Base-by-base conservation (phyloP, 2,797 vertebrate species). In the Pangasius mekongensis region DNA sequence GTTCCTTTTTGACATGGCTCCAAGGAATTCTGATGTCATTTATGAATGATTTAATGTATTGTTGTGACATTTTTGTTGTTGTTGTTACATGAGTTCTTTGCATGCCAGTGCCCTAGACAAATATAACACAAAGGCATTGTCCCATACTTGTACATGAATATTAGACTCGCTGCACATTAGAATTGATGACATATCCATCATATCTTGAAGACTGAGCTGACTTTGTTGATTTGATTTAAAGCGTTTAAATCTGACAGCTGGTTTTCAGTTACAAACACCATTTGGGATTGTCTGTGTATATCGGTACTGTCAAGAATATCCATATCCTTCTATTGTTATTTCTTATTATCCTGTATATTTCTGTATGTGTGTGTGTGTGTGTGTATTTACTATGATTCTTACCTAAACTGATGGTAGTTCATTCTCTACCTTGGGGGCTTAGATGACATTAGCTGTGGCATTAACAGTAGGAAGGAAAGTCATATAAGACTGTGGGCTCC, bases 361-460 rank as follows among this genome's bases (percentile, higher is more conserved):
- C 13, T 16, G 9, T 77, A 4, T 76, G 71, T 87, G 64, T 81
- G 83, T 62, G 64, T 81, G 83, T 62, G 73, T 47, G 33, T 22
- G 4, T 8, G 3, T 66, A 52, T 76, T 84, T 89, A 76, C 84
- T 66, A 90, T 89, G 86, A 91, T 90, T 73, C 47, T 62, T 87
- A 80, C 76, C 86, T 90, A 87, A 88, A 82, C 88, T 89, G 71
- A 71, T 88, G 86, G 66, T 87, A 67, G 47, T 90, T 86, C 86
- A 85, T 90, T 33, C 47, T 86, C 76, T 91, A 69, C 89, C 90
- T 86, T 78, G 83, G 88, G 86, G 90, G 87, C 87, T 87, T 86
- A 60, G 58, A 80, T 86, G 91, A 89, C 88, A 89, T 85, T 90
- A 92, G 39, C 84, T 47, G 81, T 88, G 86, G 85, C 88, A 91